phyloP scores from a whole-genome alignment of 2,113 vertebrate genomes.

The Rhodinocichla rosea region DNA sequence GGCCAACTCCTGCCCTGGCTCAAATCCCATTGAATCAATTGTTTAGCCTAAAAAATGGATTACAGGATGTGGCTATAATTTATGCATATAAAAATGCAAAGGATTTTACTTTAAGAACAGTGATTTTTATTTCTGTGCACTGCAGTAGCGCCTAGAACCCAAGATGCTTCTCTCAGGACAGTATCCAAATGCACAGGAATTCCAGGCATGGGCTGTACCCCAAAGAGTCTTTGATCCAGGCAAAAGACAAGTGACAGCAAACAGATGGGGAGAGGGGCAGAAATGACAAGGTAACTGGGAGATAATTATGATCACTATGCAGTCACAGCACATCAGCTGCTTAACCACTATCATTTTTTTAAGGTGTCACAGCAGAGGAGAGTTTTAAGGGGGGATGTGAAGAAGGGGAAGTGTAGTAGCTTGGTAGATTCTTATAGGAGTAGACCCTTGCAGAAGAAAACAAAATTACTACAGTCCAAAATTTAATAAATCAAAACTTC shows the following conservation, averaged over 20 bases:
- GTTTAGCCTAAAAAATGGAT: conserved; percentile 45
- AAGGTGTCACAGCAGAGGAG: conserved; percentile 46
- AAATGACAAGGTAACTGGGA: conserved; percentile 58
- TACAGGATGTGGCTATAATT: conserved; percentile 46
- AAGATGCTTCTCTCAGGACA: neutral
- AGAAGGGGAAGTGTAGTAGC: neutral
- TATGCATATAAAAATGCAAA: neutral
- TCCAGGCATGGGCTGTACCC: neutral
- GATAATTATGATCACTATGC: conserved; percentile 55
- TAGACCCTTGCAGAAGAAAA: neutral
- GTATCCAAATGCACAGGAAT: neutral
- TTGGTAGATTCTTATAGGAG: neutral
- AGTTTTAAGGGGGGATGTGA: conserved; percentile 44
- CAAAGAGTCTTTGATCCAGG: conserved; percentile 27
- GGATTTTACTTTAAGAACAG: neutral
- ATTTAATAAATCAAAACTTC: neutral
- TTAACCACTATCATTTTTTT: conserved; percentile 49
- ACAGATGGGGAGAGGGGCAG: conserved; percentile 60
- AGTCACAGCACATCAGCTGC: conserved; percentile 60
- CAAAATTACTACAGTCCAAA: neutral
- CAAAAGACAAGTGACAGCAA: conserved; percentile 39
- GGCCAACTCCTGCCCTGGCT: conserved; percentile 15
- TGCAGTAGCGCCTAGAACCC: neutral
- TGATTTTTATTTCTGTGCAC: conserved; percentile 21
- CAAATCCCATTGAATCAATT: conserved; percentile 31